Base-by-base conservation (phyloP, 2,888 invertebrate genomes). In the Hydrotaea diabolus region DNA sequence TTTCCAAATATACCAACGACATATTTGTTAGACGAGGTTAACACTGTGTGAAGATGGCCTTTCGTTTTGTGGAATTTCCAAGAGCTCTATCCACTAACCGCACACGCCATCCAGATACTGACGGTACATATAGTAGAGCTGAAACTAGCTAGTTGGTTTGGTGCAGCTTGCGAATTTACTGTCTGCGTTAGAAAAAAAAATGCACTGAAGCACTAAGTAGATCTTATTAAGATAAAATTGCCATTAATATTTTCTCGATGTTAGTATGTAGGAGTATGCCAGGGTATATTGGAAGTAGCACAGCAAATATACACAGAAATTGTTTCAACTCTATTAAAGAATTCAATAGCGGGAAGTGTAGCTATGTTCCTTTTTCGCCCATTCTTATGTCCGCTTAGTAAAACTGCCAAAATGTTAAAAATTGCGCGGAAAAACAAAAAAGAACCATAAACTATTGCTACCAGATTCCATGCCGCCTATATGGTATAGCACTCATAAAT, bases 221-320 rank as follows among this genome's bases (percentile, higher is more conserved):
- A 84, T 84, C 75, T 80, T 80, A 84, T 84, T 84, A 75, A 84
- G 83, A 84, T 84, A 80, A 80, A 72, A 57, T 23, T 78, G 83
- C 71, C 46, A 83, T 83, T 80, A 83, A 83, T 80, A 75, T 73
- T 43, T 77, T 39, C 11, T 31, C 62, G n/a, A 36, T 62, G 64
- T 46, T 1, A n/a, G 23, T 21, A 39, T 21, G 15, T 31, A 21
- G 17, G 15, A 26, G 26, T 23, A 49, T 57, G 55, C 57, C 69
- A 8, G 53, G 66, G 57, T 36, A 11, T n/a, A 4, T 49, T 49
- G 13, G 49, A 49, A 49, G n/a, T n/a, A 49, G n/a, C n/a, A 49
- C 13, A 49, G n/a, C 49, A 49, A 49, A 49, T 49, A 49, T n/a
- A n/a, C 15, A 49, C n/a, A 43, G 15, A n/a, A 7, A 13, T 13